Percentiles rank a stretch among this genome's conserved stretches.
These are phyloP conservation scores for Conistra vaccinii DNA, from an alignment of 2,888 invertebrate genomes.

Conservation along the genomic window DNA sequence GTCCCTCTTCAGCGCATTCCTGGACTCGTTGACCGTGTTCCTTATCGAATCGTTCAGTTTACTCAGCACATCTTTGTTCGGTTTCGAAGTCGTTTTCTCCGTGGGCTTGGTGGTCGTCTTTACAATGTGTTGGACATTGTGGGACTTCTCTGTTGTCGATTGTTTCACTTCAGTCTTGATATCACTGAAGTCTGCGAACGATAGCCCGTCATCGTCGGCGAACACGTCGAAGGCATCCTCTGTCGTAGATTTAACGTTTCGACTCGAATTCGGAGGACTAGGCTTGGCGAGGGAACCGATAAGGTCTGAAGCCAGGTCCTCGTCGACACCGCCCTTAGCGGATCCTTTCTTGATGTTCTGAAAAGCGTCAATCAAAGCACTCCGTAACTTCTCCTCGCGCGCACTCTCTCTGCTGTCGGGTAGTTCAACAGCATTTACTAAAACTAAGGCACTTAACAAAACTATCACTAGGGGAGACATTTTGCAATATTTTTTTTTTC, in stretches of 20 bases:
- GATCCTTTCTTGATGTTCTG: conserved; percentile 87
- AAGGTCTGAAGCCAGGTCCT: conserved; percentile 82
- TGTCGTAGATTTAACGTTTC: conserved; percentile 73
- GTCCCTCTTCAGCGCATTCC: conserved; percentile 73
- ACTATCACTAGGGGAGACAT: conserved; percentile 84
- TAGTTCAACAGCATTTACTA: conserved; percentile 77
- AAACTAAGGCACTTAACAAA: conserved; percentile 79
- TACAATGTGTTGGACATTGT: conserved; percentile 87
- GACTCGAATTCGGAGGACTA: conserved; percentile 67
- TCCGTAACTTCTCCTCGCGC: conserved; percentile 85
- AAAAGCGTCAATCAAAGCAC: conserved; percentile 87
- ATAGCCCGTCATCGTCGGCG: conserved; percentile 85
- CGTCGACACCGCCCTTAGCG: conserved; percentile 83
- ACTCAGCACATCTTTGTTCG: conserved; percentile 78
- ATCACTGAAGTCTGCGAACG: conserved; percentile 83
- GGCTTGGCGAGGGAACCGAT: conserved; percentile 79
- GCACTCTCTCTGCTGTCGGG: conserved; percentile 79
- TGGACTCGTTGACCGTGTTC: conserved; percentile 83
- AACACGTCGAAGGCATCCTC: conserved; percentile 83
- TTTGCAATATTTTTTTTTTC: conserved; percentile 62
- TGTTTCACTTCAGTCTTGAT: conserved; percentile 73
- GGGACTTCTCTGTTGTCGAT: conserved; percentile 84
- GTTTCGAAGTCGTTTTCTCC: conserved; percentile 78
- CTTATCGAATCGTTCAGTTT: conserved; percentile 82
- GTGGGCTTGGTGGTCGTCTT: conserved; percentile 79